Percentiles rank a stretch among this genome's conserved stretches.
Conservation (phyloP, 2,888 invertebrate genomes). For the Acrocyrtus sp. region DNA sequence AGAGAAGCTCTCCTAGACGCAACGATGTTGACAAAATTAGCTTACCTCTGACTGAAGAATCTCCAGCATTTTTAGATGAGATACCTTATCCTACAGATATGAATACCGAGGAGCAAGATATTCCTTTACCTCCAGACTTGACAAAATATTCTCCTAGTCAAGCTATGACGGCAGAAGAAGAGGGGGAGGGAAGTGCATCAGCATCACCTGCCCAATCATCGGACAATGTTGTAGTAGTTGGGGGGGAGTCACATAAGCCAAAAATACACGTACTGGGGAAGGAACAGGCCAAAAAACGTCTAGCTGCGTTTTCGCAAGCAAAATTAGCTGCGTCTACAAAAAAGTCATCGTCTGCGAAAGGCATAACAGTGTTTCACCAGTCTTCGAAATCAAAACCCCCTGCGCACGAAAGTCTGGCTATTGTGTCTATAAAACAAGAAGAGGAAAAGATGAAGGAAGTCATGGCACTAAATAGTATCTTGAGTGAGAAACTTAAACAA, state of each 20-base stretch:
- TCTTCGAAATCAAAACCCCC: slow-evolving; percentile 38
- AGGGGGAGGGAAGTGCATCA: no score
- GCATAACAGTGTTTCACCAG: slow-evolving; percentile 59
- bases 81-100: slow-evolving; percentile 57
- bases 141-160: slow-evolving; percentile 63
- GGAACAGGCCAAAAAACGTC: slow-evolving; percentile 67
- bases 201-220: slow-evolving; percentile 46
- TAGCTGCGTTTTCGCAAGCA: slow-evolving; percentile 67
- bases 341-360: slow-evolving; percentile 57
- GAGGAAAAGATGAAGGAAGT: slow-evolving; percentile 63
- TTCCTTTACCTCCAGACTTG: slow-evolving; percentile 60
- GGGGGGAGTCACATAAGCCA: slow-evolving; percentile 34
- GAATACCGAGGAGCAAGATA: slow-evolving; percentile 48
- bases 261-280: slow-evolving; percentile 64
- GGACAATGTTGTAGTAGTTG: no score
- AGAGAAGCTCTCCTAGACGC: slow-evolving; percentile 6
- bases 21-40: slow-evolving; percentile 45
- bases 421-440: slow-evolving; percentile 61
- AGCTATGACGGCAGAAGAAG: slow-evolving; percentile 55
- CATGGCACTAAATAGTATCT: slow-evolving; percentile 58
- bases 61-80: slow-evolving; percentile 46
- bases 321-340: slow-evolving; percentile 62
- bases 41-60: slow-evolving; percentile 12
- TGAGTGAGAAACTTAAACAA: slow-evolving; percentile 61
- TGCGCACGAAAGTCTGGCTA: slow-evolving; percentile 54